Percentiles rank a stretch among this genome's conserved stretches.
Evolutionary conservation across 2,888 invertebrate genomes (phyloP).

Genomic region (Autographa gamma): DNA sequence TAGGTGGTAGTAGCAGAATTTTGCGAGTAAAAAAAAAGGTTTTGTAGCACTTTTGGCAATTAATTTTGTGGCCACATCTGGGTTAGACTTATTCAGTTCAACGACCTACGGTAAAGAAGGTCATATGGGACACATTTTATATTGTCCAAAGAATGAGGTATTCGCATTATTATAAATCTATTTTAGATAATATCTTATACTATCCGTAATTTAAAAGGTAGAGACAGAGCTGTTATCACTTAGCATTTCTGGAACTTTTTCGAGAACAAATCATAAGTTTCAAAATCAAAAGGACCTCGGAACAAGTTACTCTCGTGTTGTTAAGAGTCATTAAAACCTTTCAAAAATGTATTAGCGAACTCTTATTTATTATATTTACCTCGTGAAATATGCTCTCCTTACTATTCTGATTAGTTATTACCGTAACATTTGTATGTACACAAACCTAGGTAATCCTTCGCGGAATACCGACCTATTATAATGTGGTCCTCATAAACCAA

Average conservation of each 20-base stretch:
- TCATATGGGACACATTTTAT: neutral
- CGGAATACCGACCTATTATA: too few species aligned
- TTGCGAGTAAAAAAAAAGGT: constrained; percentile 4
- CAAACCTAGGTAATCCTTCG: neutral
- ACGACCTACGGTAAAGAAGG: neutral
- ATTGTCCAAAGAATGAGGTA: neutral
- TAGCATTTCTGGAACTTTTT: neutral
- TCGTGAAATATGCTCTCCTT: neutral
- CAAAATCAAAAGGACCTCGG: too few species aligned
- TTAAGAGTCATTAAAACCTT: too few species aligned
- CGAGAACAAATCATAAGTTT: neutral
- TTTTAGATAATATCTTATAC: too few species aligned
- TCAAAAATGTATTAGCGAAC: too few species aligned
- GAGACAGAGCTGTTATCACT: too few species aligned
- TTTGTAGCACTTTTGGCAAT: constrained; percentile 4
- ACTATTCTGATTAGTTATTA: neutral
- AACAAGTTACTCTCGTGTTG: too few species aligned
- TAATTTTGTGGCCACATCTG: neutral
- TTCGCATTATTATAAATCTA: neutral
- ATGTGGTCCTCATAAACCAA: neutral
- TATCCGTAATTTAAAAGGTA: too few species aligned
- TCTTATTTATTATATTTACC: too few species aligned
- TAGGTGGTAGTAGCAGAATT: neutral
- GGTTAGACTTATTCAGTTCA: neutral
- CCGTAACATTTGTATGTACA: neutral